phyloP scores from a whole-genome alignment of 2,797 vertebrate species.

The Trichosurus vulpecula region DNA sequence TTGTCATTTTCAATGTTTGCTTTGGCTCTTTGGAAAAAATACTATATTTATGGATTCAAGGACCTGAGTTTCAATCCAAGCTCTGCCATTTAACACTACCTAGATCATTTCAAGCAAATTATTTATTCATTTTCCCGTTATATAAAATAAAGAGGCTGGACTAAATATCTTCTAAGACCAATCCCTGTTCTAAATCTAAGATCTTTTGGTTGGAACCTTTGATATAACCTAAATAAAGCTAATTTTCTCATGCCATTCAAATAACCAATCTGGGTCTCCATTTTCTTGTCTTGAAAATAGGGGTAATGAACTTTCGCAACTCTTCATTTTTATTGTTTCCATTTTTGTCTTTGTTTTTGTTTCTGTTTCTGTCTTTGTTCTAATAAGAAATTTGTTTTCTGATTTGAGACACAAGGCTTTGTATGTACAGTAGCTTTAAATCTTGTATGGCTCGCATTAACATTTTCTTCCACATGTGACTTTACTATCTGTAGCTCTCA shows the following conservation, averaged over 20 bases:
- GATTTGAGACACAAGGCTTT: not conserved
- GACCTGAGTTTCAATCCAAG: not conserved
- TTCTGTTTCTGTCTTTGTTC: not conserved
- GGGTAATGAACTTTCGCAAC: not conserved
- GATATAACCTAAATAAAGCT: not conserved
- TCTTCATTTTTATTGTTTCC: not conserved
- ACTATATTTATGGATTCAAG: not conserved
- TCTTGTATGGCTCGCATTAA: not conserved
- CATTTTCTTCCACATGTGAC: constrained; percentile 39
- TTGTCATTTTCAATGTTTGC: not conserved
- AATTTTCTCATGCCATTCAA: not conserved
- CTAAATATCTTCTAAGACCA: not conserved
- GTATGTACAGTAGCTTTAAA: constrained; percentile 26
- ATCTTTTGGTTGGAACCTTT: not conserved
- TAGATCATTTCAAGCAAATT: not conserved
- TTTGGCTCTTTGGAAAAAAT: not conserved
- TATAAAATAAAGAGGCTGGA: not conserved
- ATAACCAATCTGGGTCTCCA: not conserved
- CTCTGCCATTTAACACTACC: not conserved
- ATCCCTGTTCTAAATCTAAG: not conserved
- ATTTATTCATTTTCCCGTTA: not conserved
- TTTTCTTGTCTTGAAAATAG: not conserved
- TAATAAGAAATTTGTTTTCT: not conserved
- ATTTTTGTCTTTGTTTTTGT: not conserved
- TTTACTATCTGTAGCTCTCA: constrained; percentile 37